Base-by-base conservation (phyloP, 2,888 invertebrate genomes). In the Leptothorax acervorum region DNA sequence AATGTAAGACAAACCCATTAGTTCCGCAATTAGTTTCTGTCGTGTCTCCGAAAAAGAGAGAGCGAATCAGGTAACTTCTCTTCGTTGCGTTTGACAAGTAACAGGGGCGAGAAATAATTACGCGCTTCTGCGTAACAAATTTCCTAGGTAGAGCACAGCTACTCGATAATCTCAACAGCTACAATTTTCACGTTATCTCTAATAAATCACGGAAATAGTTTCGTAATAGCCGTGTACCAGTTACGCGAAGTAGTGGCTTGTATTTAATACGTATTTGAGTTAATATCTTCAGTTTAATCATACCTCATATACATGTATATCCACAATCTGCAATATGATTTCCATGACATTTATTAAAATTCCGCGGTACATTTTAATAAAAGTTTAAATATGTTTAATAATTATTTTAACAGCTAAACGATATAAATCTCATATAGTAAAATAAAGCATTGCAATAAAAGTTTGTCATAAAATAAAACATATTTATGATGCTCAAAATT, bases 1-100 rank as follows among this genome's bases (percentile, higher is more conserved):
- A 12, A 39, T 68, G 68, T 42, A 68, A 68, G 68, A 42, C 53
- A 78, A 78, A 55, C 12, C 11, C 31, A 78, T 79, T 71, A 71
- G 42, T 60, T n/a, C 18, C 12, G 18, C 45, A 60, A 57, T 71
- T 71, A 79, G 35, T 60, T 71, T 48, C 66, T 57, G 57, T 55
- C 53, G 42, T 2, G 15, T 48, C 48, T 48, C 15, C 57, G 12
- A 79, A 73, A 60, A 71, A 79, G 35, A 71, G 45, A 60, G 57
- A 78, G n/a, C 18, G 15, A 45, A 45, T 45, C 23, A 45, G 35
- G 11, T 45, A 70, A 70, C 35, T 45, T 79, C 15, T 48, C 79
- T 53, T 57, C 18, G 23, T 57, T 71, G 45, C 9, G 35, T 71
- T 60, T 71, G 71, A 70, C 39, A 71, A 79, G 57, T 8, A 70